Evolutionary conservation across 1,140 invertebrate species (phyloP).

Genomic region (Micrasema minimum): DNA sequence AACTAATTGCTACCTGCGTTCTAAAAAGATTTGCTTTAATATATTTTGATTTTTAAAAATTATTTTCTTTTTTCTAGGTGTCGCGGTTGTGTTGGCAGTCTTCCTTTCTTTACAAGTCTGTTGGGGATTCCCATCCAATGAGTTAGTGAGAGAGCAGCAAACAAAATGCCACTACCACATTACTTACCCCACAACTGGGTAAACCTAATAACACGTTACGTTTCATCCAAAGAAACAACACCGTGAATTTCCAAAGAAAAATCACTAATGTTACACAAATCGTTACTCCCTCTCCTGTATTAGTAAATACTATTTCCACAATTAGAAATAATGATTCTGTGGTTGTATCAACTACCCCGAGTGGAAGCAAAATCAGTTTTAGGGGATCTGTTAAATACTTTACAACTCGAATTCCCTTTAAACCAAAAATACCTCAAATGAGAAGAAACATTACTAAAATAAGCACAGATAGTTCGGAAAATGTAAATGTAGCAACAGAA

Average conservation of each 20-base stretch:
- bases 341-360: conserved; percentile 4
- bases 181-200: neutral
- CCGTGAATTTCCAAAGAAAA: conserved; percentile 31
- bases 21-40: neutral
- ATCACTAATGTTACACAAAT: neutral
- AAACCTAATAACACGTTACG: conserved; percentile 11
- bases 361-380: conserved; percentile 37
- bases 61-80: conserved; percentile 27
- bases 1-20: neutral
- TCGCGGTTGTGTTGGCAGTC: conserved; percentile 11
- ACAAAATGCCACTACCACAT: conserved; percentile 3
- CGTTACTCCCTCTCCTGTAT: conserved; percentile 16
- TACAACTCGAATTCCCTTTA: conserved; percentile 48
- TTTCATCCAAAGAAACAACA: conserved; percentile 35
- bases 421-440: conserved; percentile 45
- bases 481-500: neutral
- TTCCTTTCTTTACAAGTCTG: conserved; percentile 24
- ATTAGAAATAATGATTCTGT: conserved; percentile 9
- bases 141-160: conserved; percentile 15
- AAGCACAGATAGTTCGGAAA: neutral
- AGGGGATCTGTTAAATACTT: conserved; percentile 49
- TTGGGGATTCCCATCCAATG: conserved; percentile 18
- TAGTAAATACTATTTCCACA: neutral
- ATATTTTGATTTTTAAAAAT: neutral
- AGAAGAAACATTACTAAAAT: conserved; percentile 30